Evolutionary conservation across 2,888 invertebrate genomes (phyloP), one percentile per base, ranked within the genome.

Genomic region (Dasysyrphus albostriatus): DNA sequence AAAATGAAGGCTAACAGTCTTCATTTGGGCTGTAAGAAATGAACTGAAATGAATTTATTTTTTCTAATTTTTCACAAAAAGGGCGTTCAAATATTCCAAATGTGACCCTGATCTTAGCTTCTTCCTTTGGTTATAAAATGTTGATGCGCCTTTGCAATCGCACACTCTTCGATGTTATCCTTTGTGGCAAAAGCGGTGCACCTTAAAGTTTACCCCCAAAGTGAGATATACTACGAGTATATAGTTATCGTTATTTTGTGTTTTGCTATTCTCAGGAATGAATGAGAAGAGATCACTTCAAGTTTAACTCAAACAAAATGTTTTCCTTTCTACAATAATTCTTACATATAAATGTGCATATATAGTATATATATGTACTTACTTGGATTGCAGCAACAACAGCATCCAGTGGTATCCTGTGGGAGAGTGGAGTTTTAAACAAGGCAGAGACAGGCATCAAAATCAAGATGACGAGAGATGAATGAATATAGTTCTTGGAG

Each of bases 251-350:
- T 24, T 69, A 34, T 47, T 10, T 65, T 37, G 29, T 61, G 51
- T 56, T 10, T 65, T 47, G 70, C 63, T 73, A 47, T 54, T 51
- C 51, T 78, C 32, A 34, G 16, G 49, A 74, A 78, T 78, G 77
- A 78, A 67, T 83, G 75, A 79, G 78, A 42, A 73, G 79, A 83
- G 88, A 88, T 88, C 88, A 88, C 83, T 88, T 88, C 83, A 88
- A 88, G 88, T 88, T 88, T 80, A 88, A 88, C 79, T 88, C 88
- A 88, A 88, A 88, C 83, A 88, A 88, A 88, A 88, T 88, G 83
- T 88, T 88, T 88, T 83, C 79, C 85, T 80, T 83, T 83, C 73
- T 74, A 88, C 61, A 61, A 42, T 75, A 61, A 42, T 75, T 82
- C 61, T 2, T 65, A 37, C 70, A 32, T 44, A 44, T 4, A 42